These are phyloP conservation scores for Acanthosepion pharaonis DNA, from an alignment of 2,888 invertebrate genomes.

Conservation along the genomic window DNA sequence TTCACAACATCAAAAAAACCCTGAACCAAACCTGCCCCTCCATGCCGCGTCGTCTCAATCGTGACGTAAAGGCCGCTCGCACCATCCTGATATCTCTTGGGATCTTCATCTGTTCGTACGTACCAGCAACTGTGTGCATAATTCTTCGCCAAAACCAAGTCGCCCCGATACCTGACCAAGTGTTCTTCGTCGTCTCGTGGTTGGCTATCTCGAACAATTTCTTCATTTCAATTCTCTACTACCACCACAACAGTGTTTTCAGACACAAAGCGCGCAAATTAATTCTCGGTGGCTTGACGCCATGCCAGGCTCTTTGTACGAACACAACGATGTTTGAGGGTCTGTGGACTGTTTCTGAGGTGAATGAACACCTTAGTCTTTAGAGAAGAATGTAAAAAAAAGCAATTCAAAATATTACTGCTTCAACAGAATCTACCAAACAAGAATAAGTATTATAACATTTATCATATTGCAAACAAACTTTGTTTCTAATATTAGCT, in stretches of 20 bases:
- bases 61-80: background rate
- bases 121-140: background rate
- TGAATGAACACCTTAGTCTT: constrained; percentile 40
- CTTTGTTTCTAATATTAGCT: background rate
- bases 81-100: constrained; percentile 42
- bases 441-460: background rate
- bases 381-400: background rate
- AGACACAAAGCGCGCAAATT: constrained; percentile 36
- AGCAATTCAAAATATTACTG: background rate
- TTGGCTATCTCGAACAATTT: constrained; percentile 42
- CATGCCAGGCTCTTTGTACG: background rate
- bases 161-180: background rate
- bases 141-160: background rate
- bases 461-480: background rate
- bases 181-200: background rate
- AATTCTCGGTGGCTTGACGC: background rate
- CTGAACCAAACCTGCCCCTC: background rate
- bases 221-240: constrained; percentile 44
- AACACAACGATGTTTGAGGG: background rate
- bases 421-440: background rate
- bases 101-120: background rate
- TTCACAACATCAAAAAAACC: background rate
- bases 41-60: constrained; percentile 34
- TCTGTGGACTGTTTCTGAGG: constrained; percentile 42
- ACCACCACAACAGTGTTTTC: constrained; percentile 42